Evolutionary conservation across 2,888 invertebrate species (phyloP), one percentile per base, ranked within the genome.

Genomic region (Masnerella sp.): DNA sequence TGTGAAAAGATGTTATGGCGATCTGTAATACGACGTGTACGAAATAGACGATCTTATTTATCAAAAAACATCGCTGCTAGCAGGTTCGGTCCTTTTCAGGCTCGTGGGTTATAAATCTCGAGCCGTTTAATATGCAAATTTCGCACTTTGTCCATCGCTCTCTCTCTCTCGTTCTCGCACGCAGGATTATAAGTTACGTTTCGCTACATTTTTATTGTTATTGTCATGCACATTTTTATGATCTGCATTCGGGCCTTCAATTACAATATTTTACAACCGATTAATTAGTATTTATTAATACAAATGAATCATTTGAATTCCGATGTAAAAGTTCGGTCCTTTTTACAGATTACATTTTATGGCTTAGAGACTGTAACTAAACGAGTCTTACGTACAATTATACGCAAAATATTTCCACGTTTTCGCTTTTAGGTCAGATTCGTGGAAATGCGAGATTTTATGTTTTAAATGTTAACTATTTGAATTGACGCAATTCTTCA

Each of bases 71-170:
- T 78, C 79, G 80, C 82, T 80, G 76, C 82, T 78, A 77, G 81
- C 83, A 82, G 80, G 81, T 80, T 71, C 71, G 67, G 56, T 69
- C 74, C 69, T 69, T 75, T 81, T 77, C 76, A 68, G 75, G 62
- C 72, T 69, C 77, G 74, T 79, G 76, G 82, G 85, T 86, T 86
- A 85, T 87, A 87, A 86, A 87, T 87, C 87, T 85, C 80, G 76
- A 85, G 84, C 85, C 87, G 84, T 86, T 87, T 87, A 86, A 87
- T 87, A 87, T 87, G 86, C 84, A 86, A 87, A 87, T 87, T 74
- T 78, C 61, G 54, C 78, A 69, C 81, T 79, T 58, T 65, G 38
- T 61, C 25, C 45, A 40, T 42, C 38, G 42, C 17, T 22, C 54
- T 69, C 74, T 69, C 52, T 30, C 38, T 40, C 45, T 52, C 49